These are phyloP conservation scores for Caranx melampygus DNA, from an alignment of 2,113 vertebrate species.

Conservation along the genomic window DNA sequence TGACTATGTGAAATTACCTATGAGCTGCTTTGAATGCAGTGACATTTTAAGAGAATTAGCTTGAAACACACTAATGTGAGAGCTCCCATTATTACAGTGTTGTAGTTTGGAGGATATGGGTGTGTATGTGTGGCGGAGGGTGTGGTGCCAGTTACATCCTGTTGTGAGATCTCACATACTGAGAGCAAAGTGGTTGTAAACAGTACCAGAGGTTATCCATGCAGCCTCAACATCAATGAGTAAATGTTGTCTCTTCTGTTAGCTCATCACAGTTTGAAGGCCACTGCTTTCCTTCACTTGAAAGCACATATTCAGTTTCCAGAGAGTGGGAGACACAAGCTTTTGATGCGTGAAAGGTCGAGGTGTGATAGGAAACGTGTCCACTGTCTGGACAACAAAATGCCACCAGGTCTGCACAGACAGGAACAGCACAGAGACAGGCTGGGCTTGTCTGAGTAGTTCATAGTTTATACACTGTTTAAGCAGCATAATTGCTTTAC, in stretches of 20 bases:
- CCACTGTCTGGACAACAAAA: conserved; percentile 27
- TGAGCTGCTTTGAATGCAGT: background rate
- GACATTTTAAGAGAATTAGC: conserved; percentile 28
- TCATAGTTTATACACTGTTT: background rate
- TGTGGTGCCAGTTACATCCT: background rate
- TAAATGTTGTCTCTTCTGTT: conserved; percentile 44
- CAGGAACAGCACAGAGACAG: background rate
- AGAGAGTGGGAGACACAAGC: conserved; percentile 22
- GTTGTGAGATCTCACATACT: background rate
- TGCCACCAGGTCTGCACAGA: conserved; percentile 46
- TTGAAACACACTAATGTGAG: background rate
- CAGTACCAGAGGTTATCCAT: background rate
- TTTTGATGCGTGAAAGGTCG: conserved; percentile 64
- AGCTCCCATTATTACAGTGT: background rate
- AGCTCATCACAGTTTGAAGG: conserved; percentile 56
- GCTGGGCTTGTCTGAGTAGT: background rate
- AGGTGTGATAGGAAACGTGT: conserved; percentile 49
- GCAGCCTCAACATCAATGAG: conserved; percentile 59
- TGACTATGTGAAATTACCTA: background rate
- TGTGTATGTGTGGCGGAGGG: background rate
- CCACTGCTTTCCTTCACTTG: conserved; percentile 36
- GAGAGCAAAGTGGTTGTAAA: conserved; percentile 1
- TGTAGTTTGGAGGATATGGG: background rate
- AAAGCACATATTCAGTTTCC: conserved; percentile 42
- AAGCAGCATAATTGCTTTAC: background rate